A percentile compares a stretch with the other conserved stretches of the same genome.
Evolutionary conservation across 1,140 invertebrate species (phyloP).

Genomic region (Drosophila nigrodunni): DNA sequence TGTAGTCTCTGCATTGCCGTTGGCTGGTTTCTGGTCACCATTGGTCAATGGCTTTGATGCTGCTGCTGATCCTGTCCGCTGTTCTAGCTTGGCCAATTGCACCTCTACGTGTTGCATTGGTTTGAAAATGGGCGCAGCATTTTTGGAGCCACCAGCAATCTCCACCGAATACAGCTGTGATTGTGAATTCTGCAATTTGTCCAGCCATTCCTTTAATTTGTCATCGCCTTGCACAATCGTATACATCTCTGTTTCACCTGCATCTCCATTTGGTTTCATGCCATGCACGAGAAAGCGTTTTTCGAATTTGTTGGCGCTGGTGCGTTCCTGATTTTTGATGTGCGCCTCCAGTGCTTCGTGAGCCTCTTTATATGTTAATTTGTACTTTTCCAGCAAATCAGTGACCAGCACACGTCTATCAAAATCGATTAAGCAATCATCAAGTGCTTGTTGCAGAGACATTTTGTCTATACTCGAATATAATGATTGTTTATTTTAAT

Average conservation of each 20-base stretch:
- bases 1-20: not conserved
- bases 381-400: slow-evolving; percentile 75
- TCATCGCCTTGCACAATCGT: slow-evolving; percentile 70
- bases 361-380: slow-evolving; percentile 72
- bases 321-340: slow-evolving; percentile 54
- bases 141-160: slow-evolving; percentile 70
- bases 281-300: slow-evolving; percentile 74
- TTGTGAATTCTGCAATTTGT: slow-evolving; percentile 66
- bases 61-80: slow-evolving; percentile 20
- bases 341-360: slow-evolving; percentile 59
- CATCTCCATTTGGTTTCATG: slow-evolving; percentile 29
- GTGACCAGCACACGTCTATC: slow-evolving; percentile 73
- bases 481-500: not conserved
- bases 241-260: slow-evolving; percentile 50
- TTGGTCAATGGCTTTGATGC: slow-evolving; percentile 27
- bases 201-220: slow-evolving; percentile 69
- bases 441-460: slow-evolving; percentile 68
- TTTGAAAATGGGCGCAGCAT: slow-evolving; percentile 64
- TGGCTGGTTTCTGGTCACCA: slow-evolving; percentile 20
- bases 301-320: slow-evolving; percentile 50
- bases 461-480: slow-evolving; percentile 32
- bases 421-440: slow-evolving; percentile 75
- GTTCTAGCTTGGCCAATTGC: slow-evolving; percentile 43
- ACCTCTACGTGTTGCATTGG: slow-evolving; percentile 69
- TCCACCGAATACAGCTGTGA: slow-evolving; percentile 74